Conservation (phyloP, 2,797 vertebrate genomes). For the Argentina silus region DNA sequence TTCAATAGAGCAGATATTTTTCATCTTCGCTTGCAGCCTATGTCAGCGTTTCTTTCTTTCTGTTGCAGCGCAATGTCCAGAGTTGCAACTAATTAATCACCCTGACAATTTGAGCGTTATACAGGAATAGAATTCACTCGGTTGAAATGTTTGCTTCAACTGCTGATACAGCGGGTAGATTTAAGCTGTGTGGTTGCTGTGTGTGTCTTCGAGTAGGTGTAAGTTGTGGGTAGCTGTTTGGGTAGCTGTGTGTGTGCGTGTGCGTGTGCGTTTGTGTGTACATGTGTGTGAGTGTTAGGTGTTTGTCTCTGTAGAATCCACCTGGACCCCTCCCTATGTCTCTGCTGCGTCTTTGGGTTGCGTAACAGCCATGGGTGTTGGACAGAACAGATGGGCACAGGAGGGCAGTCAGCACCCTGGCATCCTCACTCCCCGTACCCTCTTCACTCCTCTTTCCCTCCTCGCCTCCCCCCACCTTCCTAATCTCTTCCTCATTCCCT, state of each 20-base stretch:
- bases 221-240: no score
- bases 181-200: slow-evolving; percentile 1
- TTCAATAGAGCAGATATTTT: not conserved
- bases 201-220: not conserved
- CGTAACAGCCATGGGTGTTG: slow-evolving; percentile 6
- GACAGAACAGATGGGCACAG: slow-evolving; percentile 50
- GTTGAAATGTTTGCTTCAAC: slow-evolving; percentile 2
- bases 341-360: slow-evolving; percentile 9
- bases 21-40: not conserved
- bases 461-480: not conserved
- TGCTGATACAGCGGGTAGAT: not conserved
- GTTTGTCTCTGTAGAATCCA: not conserved
- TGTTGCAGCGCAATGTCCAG: not conserved
- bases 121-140: slow-evolving; percentile 3
- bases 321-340: not conserved
- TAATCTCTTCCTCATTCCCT: not conserved
- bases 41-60: not conserved
- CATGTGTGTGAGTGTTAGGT: not conserved
- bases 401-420: slow-evolving; percentile 33
- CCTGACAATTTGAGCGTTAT: not conserved
- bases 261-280: not conserved
- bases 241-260: not conserved
- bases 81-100: slow-evolving; percentile 8
- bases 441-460: not conserved
- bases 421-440: not conserved